phyloP scores from a whole-genome alignment of 2,113 vertebrate genomes.

The Trogon surrucura region DNA sequence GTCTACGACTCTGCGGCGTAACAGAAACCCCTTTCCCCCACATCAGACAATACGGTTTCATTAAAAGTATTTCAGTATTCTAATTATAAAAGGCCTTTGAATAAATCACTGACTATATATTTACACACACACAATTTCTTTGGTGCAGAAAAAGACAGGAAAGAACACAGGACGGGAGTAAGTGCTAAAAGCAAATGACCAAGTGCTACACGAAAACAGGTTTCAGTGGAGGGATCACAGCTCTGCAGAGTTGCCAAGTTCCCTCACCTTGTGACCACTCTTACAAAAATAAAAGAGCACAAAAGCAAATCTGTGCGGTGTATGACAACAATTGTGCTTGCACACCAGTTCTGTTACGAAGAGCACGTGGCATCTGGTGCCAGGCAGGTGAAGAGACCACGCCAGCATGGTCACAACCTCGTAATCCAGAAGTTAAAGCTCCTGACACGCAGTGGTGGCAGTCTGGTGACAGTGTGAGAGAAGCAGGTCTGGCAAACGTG shows the following conservation, averaged over 20 bases:
- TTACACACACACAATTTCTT: conserved; percentile 44
- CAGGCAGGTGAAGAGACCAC: not conserved
- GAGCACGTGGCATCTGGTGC: not conserved
- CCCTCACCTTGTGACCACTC: not conserved
- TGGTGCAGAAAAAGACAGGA: conserved; percentile 34
- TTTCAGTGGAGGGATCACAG: not conserved
- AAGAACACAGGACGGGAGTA: not conserved
- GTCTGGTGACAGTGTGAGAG: not conserved
- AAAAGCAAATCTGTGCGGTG: not conserved
- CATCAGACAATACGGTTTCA: not conserved
- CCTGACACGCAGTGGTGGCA: not conserved
- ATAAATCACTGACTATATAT: not conserved
- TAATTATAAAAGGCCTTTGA: conserved; percentile 37
- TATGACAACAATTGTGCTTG: not conserved
- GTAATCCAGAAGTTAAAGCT: not conserved
- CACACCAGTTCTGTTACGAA: not conserved
- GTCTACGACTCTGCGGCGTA: not conserved
- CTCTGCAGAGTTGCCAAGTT: not conserved
- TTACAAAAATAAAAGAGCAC: not conserved
- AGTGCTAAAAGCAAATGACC: not conserved
- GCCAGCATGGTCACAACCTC: not conserved
- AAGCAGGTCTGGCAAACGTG: not conserved
- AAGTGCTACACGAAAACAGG: not conserved
- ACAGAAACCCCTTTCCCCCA: not conserved
- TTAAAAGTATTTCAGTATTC: conserved; percentile 22